These are phyloP conservation scores for Zeuzera pyrina DNA, from an alignment of 2,888 invertebrate species.

Conservation along the genomic window DNA sequence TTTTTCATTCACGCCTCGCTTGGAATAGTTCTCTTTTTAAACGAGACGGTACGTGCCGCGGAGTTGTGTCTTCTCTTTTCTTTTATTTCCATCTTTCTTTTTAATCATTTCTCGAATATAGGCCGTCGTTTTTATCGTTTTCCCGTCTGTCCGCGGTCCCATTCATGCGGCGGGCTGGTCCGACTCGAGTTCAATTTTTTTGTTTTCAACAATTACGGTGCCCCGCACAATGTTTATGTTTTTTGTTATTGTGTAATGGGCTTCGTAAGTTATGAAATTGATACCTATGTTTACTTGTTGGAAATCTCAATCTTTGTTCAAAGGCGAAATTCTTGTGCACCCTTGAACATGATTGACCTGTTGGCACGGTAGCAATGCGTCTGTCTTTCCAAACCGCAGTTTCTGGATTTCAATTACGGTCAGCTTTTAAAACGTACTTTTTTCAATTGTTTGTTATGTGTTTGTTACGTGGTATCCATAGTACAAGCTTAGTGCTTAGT, in stretches of 20 bases:
- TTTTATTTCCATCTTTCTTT: slow-evolving; percentile 54
- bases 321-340: too few species aligned
- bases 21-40: slow-evolving; percentile 69
- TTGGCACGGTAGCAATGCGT: too few species aligned
- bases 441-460: too few species aligned
- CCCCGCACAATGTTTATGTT: slow-evolving; percentile 26
- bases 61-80: slow-evolving; percentile 44
- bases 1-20: slow-evolving; percentile 69
- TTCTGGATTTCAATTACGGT: too few species aligned
- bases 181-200: slow-evolving; percentile 27
- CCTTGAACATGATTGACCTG: too few species aligned
- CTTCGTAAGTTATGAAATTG: too few species aligned
- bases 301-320: too few species aligned
- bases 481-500: too few species aligned
- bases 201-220: slow-evolving; percentile 48
- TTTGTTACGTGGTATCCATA: too few species aligned
- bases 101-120: slow-evolving; percentile 73
- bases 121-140: slow-evolving; percentile 67
- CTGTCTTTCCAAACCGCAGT: too few species aligned
- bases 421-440: too few species aligned
- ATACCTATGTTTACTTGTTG: too few species aligned
- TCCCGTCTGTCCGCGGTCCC: slow-evolving; percentile 48
- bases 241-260: slow-evolving; percentile 18
- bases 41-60: slow-evolving; percentile 58
- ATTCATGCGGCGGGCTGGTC: slow-evolving; percentile 38